Conservation (phyloP, 2,113 vertebrate species). For the Rafetus swinhoei region DNA sequence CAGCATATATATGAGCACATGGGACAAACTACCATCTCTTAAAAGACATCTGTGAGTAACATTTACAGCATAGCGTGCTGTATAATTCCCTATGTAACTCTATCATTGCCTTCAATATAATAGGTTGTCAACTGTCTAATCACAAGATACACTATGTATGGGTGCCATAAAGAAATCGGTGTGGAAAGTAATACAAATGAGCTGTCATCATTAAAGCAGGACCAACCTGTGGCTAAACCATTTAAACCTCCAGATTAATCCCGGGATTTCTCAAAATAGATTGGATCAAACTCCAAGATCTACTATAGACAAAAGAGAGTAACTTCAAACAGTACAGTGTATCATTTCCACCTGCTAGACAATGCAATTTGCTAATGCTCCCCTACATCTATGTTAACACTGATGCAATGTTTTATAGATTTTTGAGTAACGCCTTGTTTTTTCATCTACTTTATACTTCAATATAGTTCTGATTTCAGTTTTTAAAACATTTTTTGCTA, state of each 20-base stretch:
- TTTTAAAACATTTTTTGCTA: neutral
- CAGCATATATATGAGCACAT: conserved; percentile 49
- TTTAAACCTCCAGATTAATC: conserved; percentile 71
- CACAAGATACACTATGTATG: conserved; percentile 57
- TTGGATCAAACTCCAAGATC: conserved; percentile 66
- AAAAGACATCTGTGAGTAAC: conserved; percentile 71
- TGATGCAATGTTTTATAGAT: conserved; percentile 12
- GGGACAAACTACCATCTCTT: conserved; percentile 51
- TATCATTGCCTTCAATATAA: conserved; percentile 76
- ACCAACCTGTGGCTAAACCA: conserved; percentile 64
- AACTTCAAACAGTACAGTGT: conserved; percentile 49
- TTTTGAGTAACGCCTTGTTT: conserved; percentile 23
- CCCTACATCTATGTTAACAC: conserved; percentile 28
- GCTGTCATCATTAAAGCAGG: conserved; percentile 60
- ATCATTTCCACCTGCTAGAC: conserved; percentile 51
- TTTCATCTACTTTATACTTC: neutral
- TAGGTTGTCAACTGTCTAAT: conserved; percentile 77
- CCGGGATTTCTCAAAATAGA: conserved; percentile 63
- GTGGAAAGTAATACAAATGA: conserved; percentile 63
- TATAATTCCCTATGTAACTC: conserved; percentile 69
- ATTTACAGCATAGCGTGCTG: conserved; percentile 54
- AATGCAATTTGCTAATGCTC: conserved; percentile 59
- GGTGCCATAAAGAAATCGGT: conserved; percentile 61
- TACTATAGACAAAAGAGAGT: conserved; percentile 62
- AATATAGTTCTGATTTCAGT: neutral